Conservation (phyloP, 2,797 vertebrate species). For the Xenops minutus region DNA sequence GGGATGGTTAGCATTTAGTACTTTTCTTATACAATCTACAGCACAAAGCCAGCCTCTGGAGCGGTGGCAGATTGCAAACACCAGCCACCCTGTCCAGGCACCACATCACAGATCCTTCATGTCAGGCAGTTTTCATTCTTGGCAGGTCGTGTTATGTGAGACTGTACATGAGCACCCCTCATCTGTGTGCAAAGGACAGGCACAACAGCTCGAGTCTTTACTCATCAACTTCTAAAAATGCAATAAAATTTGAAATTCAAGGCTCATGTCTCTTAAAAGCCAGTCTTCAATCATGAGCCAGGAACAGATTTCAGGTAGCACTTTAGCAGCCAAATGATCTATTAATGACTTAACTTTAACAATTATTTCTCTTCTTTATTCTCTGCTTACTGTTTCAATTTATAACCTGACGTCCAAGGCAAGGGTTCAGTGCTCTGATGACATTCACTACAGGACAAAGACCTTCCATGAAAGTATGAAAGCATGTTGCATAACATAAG, state of each 20-base stretch:
- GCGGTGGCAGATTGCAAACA: neutral
- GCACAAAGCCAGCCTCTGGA: neutral
- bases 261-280: neutral
- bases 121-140: neutral
- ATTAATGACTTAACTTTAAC: neutral
- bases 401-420: neutral
- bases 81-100: neutral
- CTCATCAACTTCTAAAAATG: neutral
- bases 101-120: neutral
- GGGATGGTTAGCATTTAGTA: neutral
- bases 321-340: neutral
- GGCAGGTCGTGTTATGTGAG: neutral
- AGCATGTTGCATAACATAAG: neutral
- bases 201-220: neutral
- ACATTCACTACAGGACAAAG: neutral
- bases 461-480: neutral
- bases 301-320: neutral
- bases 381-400: neutral
- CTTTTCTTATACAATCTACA: neutral
- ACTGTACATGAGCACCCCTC: neutral
- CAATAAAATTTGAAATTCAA: neutral
- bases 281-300: neutral
- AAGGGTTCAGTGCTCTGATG: neutral
- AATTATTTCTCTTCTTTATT: neutral
- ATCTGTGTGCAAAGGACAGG: neutral